Evolutionary conservation across 2,113 vertebrate genomes (phyloP).

Genomic region (Neogobius melanostomus): DNA sequence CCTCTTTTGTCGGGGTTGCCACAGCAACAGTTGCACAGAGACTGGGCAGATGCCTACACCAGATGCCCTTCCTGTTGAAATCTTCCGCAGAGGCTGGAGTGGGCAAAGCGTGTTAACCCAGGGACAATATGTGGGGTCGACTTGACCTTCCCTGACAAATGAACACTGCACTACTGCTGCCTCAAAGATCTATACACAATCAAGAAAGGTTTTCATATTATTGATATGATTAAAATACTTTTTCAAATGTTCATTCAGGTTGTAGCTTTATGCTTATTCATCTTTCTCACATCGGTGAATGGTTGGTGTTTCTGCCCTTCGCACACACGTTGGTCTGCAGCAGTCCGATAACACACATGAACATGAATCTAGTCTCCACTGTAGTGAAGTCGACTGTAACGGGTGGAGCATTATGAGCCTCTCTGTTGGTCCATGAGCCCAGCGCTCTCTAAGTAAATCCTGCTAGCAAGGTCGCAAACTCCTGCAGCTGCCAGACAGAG

Average conservation of each 20-base stretch:
- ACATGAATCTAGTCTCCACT: constrained; percentile 27
- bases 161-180: too few relatives aligned
- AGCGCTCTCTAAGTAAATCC: constrained; percentile 13
- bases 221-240: too few relatives aligned
- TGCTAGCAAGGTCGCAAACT: constrained; percentile 33
- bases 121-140: too few relatives aligned
- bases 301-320: constrained; percentile 61
- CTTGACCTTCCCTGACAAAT: too few relatives aligned
- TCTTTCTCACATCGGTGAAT: constrained; percentile 72
- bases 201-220: too few relatives aligned
- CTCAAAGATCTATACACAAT: too few relatives aligned
- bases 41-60: too few relatives aligned
- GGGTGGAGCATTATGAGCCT: constrained; percentile 29
- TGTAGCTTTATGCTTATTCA: constrained; percentile 39
- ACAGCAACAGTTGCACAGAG: too few relatives aligned
- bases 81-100: too few relatives aligned
- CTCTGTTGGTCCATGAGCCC: constrained; percentile 27
- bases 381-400: constrained; percentile 43
- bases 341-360: constrained; percentile 68
- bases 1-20: too few relatives aligned
- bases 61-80: too few relatives aligned
- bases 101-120: too few relatives aligned
- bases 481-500: constrained; percentile 20
- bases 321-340: constrained; percentile 63
- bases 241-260: constrained; percentile 9